Percentiles rank a stretch among this genome's conserved stretches.
Conservation (phyloP, 1,140 invertebrate species). For the Procambarus clarkii region DNA sequence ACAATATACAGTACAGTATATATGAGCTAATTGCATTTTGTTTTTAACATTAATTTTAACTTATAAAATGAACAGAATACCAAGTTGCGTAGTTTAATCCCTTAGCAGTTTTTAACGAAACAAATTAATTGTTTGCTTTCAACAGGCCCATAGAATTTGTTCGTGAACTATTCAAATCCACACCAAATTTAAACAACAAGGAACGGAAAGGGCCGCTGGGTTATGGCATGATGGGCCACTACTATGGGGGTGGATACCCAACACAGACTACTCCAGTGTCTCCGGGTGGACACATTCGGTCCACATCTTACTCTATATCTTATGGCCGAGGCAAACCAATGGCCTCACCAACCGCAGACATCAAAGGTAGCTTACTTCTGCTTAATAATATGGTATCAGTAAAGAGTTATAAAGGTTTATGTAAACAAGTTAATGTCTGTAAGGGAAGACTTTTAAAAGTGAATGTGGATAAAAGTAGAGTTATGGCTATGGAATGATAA, state of each 20-base stretch:
- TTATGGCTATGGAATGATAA: too few relatives aligned
- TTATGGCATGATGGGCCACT: conserved; percentile 75
- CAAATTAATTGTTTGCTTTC: conserved; percentile 26
- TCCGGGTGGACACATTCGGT: conserved; percentile 84
- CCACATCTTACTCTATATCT: conserved; percentile 94
- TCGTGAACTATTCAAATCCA: conserved; percentile 96
- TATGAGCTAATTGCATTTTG: too few relatives aligned
- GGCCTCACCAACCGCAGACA: conserved; percentile 78
- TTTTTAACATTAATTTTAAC: too few relatives aligned
- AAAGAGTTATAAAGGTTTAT: too few relatives aligned
- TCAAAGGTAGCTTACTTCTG: conserved; percentile 73
- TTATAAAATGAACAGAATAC: too few relatives aligned
- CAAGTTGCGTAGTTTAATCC: too few relatives aligned
- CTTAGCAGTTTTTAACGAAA: background rate
- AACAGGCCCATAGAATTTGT: conserved; percentile 90
- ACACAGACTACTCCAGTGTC: conserved; percentile 71
- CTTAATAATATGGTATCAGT: too few relatives aligned
- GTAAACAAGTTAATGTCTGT: too few relatives aligned
- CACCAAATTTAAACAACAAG: conserved; percentile 95
- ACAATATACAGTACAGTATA: too few relatives aligned
- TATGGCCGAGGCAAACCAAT: conserved; percentile 86
- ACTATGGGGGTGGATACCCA: conserved; percentile 79
- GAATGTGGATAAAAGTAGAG: too few relatives aligned
- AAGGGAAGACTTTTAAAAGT: too few relatives aligned
- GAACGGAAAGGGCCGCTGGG: conserved; percentile 75